Percentiles rank a stretch among this genome's conserved stretches.
phyloP scores from a whole-genome alignment of 1,140 invertebrate genomes.

The Drosophila mojavensis region DNA sequence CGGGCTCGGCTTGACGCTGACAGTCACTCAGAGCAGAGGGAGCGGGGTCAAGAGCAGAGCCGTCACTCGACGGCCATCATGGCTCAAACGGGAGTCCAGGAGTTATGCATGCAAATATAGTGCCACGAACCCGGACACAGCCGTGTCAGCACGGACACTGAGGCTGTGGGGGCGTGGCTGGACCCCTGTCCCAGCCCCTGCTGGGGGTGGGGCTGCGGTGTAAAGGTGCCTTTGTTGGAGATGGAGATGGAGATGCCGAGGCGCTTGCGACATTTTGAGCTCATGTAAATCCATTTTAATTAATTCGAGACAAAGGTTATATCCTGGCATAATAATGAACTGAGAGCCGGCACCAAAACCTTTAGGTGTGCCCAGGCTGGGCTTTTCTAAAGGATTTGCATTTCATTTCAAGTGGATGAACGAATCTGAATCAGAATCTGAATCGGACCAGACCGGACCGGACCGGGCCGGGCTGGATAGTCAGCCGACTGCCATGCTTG shows the following conservation, averaged over 20 bases:
- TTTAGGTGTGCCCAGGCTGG: slow-evolving; percentile 54
- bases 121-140: slow-evolving; percentile 36
- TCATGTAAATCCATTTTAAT: slow-evolving; percentile 83
- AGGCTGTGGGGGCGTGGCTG: background rate
- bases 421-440: slow-evolving; percentile 39
- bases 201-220: slow-evolving; percentile 23
- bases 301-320: slow-evolving; percentile 83
- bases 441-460: background rate
- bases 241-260: slow-evolving; percentile 32
- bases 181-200: too few relatives aligned
- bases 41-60: background rate
- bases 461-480: too few relatives aligned
- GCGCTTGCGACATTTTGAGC: slow-evolving; percentile 73
- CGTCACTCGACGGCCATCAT: slow-evolving; percentile 17
- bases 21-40: slow-evolving; percentile 23
- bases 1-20: slow-evolving; percentile 48
- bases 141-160: slow-evolving; percentile 19
- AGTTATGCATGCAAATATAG: slow-evolving; percentile 66
- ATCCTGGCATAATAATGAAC: slow-evolving; percentile 78
- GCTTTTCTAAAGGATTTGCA: slow-evolving; percentile 77
- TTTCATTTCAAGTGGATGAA: slow-evolving; percentile 77
- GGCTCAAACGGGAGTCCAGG: slow-evolving; percentile 19
- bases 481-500: slow-evolving; percentile 6
- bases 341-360: slow-evolving; percentile 10
- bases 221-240: slow-evolving; percentile 70